phyloP scores from a whole-genome alignment of 2,888 invertebrate genomes.

The Lobophora halterata region DNA sequence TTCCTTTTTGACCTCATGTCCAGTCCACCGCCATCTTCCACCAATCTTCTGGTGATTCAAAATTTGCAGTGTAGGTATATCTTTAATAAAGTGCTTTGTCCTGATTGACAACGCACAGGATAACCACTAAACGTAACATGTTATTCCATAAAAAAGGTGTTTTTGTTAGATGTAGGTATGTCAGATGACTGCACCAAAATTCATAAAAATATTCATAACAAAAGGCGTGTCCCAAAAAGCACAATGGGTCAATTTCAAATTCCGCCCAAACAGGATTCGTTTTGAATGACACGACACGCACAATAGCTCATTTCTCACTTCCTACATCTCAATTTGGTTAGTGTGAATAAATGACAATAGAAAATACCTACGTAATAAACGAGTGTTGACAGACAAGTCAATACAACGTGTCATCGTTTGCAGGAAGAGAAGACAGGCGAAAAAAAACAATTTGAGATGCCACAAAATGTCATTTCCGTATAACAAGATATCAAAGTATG shows the following conservation, averaged over 20 bases:
- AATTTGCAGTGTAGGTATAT: too few species aligned
- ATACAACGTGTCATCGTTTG: slow-evolving; percentile 38
- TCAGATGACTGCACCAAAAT: too few species aligned
- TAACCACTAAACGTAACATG: too few species aligned
- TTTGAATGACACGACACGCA: slow-evolving; percentile 21
- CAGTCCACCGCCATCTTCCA: too few species aligned
- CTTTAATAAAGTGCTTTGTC: too few species aligned
- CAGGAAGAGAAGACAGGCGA: slow-evolving; percentile 39
- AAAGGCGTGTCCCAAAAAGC: slow-evolving; percentile 11
- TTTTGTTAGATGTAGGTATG: too few species aligned
- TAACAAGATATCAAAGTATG: too few species aligned
- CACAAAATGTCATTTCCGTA: slow-evolving; percentile 34
- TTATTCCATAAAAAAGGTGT: too few species aligned
- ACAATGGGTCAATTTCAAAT: slow-evolving; percentile 22
- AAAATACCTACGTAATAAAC: slow-evolving; percentile 14
- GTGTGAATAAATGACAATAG: slow-evolving; percentile 21
- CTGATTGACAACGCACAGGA: too few species aligned
- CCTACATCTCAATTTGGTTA: slow-evolving; percentile 30
- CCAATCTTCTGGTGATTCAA: too few species aligned
- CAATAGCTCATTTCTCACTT: slow-evolving; percentile 27
- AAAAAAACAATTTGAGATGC: slow-evolving; percentile 26
- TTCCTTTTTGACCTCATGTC: too few species aligned
- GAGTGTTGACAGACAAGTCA: slow-evolving; percentile 40
- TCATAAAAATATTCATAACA: neutral
- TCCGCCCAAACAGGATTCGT: slow-evolving; percentile 31